Base-by-base conservation (phyloP, 2,113 vertebrate genomes). In the Gymnarchus niloticus region DNA sequence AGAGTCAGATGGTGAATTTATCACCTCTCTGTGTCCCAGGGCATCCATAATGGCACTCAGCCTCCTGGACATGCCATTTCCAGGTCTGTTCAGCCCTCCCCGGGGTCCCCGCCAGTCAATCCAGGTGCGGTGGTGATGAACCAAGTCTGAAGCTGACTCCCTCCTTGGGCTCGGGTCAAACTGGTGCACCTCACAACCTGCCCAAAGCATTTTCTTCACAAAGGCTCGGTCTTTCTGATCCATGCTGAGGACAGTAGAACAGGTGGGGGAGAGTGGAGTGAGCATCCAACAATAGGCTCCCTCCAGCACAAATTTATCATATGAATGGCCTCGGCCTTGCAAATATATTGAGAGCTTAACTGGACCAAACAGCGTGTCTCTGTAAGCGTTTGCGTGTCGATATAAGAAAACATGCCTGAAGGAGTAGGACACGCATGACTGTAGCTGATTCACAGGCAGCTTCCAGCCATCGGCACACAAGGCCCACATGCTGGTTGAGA, bases 401-500 rank as follows among this genome's bases (percentile, higher is more conserved):
- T 77, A 23, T 85, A 37, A 10, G 46, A 51, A n/a, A 6, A 54
- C 21, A 73, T 84, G 95, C 94, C 94, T 94, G 91, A 94, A 95
- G 73, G 93, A 95, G 87, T 94, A 95, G 4, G 93, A 92, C 46
- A 95, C 89, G 89, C 94, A 95, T 2, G 86, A 41, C 41, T n/a
- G 23, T 86, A 77, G 52, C 37, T 76, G 78, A 80, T 85, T 41
- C 25, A 48, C 25, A 3, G 92, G 92, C 86, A 94, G 86, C 65
- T 92, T 90, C 92, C 93, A 93, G 86, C 92, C 90, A 77, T 94
- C 92, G 1, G 92, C 90, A 89, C 94, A 95, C 81, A 95, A 89
- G 85, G 90, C 85, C 94, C 93, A 94, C 33, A 87, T 83, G n/a
- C 51, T 84, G 77, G 84, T 86, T 59, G 88, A 76, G 65, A 46